Percentiles rank a stretch among this genome's conserved stretches.
Conservation (phyloP, 2,113 vertebrate genomes). For the Lophius piscatorius region DNA sequence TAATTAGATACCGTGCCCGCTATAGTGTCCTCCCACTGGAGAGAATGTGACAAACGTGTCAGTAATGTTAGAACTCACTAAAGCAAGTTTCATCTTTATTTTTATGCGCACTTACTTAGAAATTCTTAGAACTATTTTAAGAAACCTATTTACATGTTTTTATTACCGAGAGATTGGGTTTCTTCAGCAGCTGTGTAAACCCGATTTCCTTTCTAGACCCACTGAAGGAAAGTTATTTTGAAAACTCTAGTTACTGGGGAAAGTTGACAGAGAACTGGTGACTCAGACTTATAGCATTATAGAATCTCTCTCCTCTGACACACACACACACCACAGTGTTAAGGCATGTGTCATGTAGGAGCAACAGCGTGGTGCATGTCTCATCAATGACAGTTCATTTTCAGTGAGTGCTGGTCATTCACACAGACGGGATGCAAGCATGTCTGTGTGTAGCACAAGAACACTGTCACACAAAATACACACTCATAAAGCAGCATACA, state of each 20-base stretch:
- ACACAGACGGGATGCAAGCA: background rate
- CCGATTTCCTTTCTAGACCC: no score
- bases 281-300: background rate
- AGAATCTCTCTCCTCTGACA: no score
- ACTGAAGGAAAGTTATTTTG: no score
- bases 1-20: no score
- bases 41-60: no score
- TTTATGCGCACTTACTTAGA: no score
- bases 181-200: conserved; percentile 1
- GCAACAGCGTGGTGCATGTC: conserved; percentile 5
- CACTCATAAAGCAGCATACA: conserved; percentile 1
- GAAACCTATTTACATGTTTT: background rate
- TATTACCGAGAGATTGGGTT: background rate
- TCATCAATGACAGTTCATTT: conserved; percentile 19
- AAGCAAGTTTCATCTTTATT: no score
- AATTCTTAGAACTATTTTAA: no score
- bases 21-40: no score
- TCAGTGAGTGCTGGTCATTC: conserved; percentile 1
- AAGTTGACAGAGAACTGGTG: background rate
- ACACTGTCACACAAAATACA: no score
- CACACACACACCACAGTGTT: conserved; percentile 4
- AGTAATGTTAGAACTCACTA: no score
- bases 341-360: background rate
- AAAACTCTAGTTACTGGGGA: no score
- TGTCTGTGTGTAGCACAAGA: background rate